Evolutionary conservation across 1,140 invertebrate genomes (phyloP).

Genomic region (Paramacrobiotus metropolitanus): DNA sequence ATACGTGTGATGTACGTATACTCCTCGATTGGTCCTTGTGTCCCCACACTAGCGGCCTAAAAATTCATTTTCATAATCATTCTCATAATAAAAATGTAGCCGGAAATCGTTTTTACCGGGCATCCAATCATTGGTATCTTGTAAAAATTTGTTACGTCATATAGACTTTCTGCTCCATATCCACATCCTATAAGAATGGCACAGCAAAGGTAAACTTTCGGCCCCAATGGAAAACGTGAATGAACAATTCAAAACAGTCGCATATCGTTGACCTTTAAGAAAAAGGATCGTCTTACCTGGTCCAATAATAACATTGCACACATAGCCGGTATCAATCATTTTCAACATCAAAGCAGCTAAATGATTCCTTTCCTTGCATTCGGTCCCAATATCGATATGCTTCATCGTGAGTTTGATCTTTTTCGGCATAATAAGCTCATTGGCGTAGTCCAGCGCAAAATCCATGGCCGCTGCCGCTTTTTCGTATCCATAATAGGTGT

Average conservation of each 20-base stretch:
- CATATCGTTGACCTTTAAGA: neutral
- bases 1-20: neutral
- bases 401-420: neutral
- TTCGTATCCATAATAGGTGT: neutral
- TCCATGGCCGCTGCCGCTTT: neutral
- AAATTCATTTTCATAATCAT: neutral
- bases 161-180: neutral
- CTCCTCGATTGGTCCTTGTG: neutral
- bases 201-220: neutral
- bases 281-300: no score
- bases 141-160: neutral
- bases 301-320: conserved; percentile 1
- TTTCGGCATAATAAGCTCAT: neutral
- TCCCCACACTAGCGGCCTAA: neutral
- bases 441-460: neutral
- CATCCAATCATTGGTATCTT: neutral
- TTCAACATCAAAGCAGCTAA: neutral
- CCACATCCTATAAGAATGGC: neutral
- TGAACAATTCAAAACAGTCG: neutral
- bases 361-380: neutral
- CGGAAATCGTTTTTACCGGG: neutral
- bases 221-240: neutral
- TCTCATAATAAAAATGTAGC: neutral
- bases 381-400: neutral
- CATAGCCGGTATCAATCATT: neutral